Conservation (phyloP, 2,888 invertebrate species). For the Ophion slaviceki region DNA sequence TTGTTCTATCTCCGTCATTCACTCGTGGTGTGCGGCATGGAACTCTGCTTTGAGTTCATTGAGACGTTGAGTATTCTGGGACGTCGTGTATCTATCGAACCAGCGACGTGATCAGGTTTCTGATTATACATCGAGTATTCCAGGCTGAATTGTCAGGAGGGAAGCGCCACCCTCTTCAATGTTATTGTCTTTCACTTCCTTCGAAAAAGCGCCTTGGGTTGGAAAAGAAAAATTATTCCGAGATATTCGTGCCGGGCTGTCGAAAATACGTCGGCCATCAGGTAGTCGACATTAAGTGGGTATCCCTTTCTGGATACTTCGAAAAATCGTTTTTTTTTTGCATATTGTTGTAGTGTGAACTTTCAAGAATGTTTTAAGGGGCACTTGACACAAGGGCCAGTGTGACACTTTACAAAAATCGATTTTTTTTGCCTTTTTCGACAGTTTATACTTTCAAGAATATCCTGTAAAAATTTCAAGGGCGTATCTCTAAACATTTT, state of each 20-base stretch:
- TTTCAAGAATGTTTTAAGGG: too few species aligned
- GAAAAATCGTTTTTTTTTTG: too few species aligned
- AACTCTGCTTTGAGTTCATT: constrained; percentile 23
- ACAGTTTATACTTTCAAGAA: too few species aligned
- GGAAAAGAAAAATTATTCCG: background rate
- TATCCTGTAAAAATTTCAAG: too few species aligned
- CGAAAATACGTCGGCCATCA: background rate
- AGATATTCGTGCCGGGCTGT: background rate
- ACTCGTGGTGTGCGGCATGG: background rate
- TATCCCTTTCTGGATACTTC: too few species aligned
- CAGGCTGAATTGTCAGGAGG: background rate
- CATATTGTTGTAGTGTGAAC: too few species aligned
- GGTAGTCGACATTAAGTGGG: background rate
- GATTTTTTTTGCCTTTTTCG: too few species aligned
- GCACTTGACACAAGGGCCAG: too few species aligned
- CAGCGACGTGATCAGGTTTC: constrained; percentile 52
- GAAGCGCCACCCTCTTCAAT: background rate
- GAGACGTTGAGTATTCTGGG: constrained; percentile 38
- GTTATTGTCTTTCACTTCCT: constrained; percentile 5
- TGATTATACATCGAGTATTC: constrained; percentile 17
- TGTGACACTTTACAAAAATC: too few species aligned
- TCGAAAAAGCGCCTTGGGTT: background rate
- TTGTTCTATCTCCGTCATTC: background rate
- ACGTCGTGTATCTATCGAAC: constrained; percentile 32
- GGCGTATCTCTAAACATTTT: too few species aligned